phyloP scores from a whole-genome alignment of 2,888 invertebrate species.

The Copidosoma aretas region DNA sequence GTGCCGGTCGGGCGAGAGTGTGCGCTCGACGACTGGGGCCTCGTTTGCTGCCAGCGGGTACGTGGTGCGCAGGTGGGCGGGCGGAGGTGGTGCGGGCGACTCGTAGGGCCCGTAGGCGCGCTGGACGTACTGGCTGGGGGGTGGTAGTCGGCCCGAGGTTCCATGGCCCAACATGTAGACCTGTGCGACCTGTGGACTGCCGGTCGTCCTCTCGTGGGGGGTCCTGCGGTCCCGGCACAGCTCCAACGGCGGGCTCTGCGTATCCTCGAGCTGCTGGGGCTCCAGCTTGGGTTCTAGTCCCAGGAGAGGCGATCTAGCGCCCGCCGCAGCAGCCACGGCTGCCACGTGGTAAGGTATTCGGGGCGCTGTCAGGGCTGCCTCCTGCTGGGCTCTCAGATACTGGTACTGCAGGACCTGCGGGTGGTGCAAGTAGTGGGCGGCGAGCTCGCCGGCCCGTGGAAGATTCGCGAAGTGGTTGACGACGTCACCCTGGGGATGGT shows the following conservation, averaged over 20 bases:
- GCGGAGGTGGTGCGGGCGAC: slow-evolving; percentile 72
- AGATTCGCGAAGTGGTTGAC: slow-evolving; percentile 64
- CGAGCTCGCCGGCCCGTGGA: slow-evolving; percentile 60
- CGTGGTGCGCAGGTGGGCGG: slow-evolving; percentile 67
- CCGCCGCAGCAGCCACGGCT: slow-evolving; percentile 35
- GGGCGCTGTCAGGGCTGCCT: slow-evolving; percentile 63
- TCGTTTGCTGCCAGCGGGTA: slow-evolving; percentile 60
- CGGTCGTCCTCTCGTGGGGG: slow-evolving; percentile 68
- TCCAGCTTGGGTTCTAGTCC: slow-evolving; percentile 66
- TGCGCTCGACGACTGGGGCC: slow-evolving; percentile 59
- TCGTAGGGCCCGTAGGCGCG: slow-evolving; percentile 65
- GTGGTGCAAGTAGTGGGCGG: slow-evolving; percentile 66
- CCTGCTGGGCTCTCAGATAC: slow-evolving; percentile 66
- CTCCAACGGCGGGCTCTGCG: slow-evolving; percentile 76
- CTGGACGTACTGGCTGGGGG: slow-evolving; percentile 52
- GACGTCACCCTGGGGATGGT: slow-evolving; percentile 65
- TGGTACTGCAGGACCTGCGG: slow-evolving; percentile 67
- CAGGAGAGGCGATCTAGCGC: slow-evolving; percentile 59
- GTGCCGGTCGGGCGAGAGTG: slow-evolving; percentile 65
- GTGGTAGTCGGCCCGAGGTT: slow-evolving; percentile 62
- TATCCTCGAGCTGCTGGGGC: slow-evolving; percentile 69
- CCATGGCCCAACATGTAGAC: slow-evolving; percentile 67
- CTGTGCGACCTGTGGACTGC: slow-evolving; percentile 76
- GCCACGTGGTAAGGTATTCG: slow-evolving; percentile 59
- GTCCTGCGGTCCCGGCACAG: slow-evolving; percentile 68